Evolutionary conservation across 2,888 invertebrate species (phyloP).

Genomic region (Archips crataeganus): DNA sequence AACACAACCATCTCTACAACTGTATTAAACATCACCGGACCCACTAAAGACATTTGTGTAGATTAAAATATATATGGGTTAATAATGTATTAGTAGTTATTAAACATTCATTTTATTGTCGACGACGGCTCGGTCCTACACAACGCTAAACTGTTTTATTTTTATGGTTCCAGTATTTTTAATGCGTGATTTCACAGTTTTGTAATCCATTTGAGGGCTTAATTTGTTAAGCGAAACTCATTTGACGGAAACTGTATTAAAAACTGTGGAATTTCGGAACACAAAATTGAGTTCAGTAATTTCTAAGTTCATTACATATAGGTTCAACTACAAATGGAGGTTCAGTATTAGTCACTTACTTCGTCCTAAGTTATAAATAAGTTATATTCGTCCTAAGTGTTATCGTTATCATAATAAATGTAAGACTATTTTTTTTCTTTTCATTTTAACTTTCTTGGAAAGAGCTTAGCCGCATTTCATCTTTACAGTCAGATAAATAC

Average conservation of each 20-base stretch:
- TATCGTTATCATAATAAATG: too few relatives aligned
- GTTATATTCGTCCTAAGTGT: too few relatives aligned
- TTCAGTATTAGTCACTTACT: too few relatives aligned
- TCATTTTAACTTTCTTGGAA: too few relatives aligned
- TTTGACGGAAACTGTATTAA: neutral
- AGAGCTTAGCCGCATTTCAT: too few relatives aligned
- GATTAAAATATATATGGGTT: conserved; percentile 74
- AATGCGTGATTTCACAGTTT: conserved; percentile 32
- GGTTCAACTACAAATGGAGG: neutral
- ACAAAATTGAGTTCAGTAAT: too few relatives aligned
- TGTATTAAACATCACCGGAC: conserved; percentile 54
- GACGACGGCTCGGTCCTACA: conserved; percentile 47
- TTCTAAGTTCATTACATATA: too few relatives aligned
- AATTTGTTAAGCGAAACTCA: conserved; percentile 19
- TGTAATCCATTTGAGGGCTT: conserved; percentile 31
- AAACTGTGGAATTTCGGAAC: neutral
- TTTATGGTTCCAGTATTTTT: conserved; percentile 43
- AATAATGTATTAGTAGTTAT: conserved; percentile 72
- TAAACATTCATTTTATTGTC: conserved; percentile 65
- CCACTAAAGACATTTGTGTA: conserved; percentile 70
- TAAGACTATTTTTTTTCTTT: too few relatives aligned
- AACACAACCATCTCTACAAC: conserved; percentile 49
- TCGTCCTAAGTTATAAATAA: too few relatives aligned
- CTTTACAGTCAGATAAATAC: too few relatives aligned
- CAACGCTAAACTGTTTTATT: conserved; percentile 49